phyloP scores from a whole-genome alignment of 2,888 invertebrate species.

The Sinohyriopsis cumingii region DNA sequence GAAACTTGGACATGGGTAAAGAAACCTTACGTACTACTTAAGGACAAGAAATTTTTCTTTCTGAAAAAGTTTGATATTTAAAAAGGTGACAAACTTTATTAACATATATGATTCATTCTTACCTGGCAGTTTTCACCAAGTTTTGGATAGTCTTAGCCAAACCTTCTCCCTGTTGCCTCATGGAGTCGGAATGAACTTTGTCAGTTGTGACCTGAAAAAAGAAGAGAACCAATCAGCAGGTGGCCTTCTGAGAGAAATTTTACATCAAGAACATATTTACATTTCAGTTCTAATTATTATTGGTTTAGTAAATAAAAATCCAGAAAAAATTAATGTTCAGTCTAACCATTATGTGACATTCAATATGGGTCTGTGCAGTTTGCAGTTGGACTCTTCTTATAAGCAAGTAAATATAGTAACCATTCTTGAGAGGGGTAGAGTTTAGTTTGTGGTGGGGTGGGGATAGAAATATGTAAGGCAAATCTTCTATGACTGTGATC shows the following conservation, averaged over 20 bases:
- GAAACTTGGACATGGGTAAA: neutral
- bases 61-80: neutral
- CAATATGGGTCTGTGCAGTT: too few relatives aligned
- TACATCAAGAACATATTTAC: neutral
- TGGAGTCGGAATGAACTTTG: conserved; percentile 55
- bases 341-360: too few relatives aligned
- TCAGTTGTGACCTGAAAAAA: conserved; percentile 65
- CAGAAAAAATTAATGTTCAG: too few relatives aligned
- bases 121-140: conserved; percentile 69
- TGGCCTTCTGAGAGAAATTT: neutral
- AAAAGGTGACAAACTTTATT: neutral
- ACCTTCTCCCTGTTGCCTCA: conserved; percentile 58
- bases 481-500: too few relatives aligned
- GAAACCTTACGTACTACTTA: neutral
- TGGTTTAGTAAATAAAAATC: too few relatives aligned
- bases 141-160: conserved; percentile 61
- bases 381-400: too few relatives aligned
- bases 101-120: conserved; percentile 6
- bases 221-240: neutral
- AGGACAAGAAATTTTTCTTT: neutral
- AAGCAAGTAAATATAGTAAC: too few relatives aligned
- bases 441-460: too few relatives aligned
- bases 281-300: too few relatives aligned
- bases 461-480: too few relatives aligned
- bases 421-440: too few relatives aligned